A percentile compares a stretch with the other conserved stretches of the same genome.
Conservation (phyloP, 2,888 invertebrate genomes). For the Drosophila pegasa region DNA sequence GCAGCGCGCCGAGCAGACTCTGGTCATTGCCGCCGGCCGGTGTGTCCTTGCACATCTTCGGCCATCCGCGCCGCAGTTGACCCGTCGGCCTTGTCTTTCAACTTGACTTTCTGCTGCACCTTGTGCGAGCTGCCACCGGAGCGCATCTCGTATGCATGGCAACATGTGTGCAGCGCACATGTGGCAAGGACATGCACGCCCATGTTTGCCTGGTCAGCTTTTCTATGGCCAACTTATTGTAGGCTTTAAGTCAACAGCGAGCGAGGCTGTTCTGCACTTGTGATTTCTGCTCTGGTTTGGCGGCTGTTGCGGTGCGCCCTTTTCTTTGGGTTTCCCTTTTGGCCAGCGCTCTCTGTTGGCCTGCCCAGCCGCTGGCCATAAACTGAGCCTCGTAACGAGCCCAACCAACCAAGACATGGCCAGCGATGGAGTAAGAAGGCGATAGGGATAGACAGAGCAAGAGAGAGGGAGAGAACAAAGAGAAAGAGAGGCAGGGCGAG, state of each 20-base stretch:
- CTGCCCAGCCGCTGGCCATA: constrained; percentile 58
- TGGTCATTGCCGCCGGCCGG: constrained; percentile 41
- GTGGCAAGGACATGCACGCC: constrained; percentile 40
- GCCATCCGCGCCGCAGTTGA: constrained; percentile 54
- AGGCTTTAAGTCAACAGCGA: constrained; percentile 15
- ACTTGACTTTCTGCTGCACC: constrained; percentile 71
- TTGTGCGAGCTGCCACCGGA: constrained; percentile 26
- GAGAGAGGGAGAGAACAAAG: not conserved
- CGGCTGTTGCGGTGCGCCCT: constrained; percentile 52
- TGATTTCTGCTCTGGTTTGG: constrained; percentile 67
- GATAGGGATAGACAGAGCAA: not conserved
- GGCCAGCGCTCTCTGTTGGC: constrained; percentile 33
- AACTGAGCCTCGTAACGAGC: constrained; percentile 57
- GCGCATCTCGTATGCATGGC: constrained; percentile 74
- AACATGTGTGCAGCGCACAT: constrained; percentile 49
- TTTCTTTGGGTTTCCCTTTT: constrained; percentile 63
- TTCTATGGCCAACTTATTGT: constrained; percentile 19
- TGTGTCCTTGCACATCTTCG: constrained; percentile 39
- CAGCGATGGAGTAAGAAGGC: not conserved
- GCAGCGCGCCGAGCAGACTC: constrained; percentile 28
- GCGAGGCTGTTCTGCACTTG: constrained; percentile 45
- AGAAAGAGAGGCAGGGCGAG: not conserved
- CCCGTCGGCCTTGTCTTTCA: constrained; percentile 71
- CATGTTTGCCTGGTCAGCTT: constrained; percentile 10
- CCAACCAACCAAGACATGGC: constrained; percentile 18